Percentiles rank a stretch among this genome's conserved stretches.
These are phyloP conservation scores for Drosophila mulleri DNA, from an alignment of 2,888 invertebrate species.

Conservation along the genomic window DNA sequence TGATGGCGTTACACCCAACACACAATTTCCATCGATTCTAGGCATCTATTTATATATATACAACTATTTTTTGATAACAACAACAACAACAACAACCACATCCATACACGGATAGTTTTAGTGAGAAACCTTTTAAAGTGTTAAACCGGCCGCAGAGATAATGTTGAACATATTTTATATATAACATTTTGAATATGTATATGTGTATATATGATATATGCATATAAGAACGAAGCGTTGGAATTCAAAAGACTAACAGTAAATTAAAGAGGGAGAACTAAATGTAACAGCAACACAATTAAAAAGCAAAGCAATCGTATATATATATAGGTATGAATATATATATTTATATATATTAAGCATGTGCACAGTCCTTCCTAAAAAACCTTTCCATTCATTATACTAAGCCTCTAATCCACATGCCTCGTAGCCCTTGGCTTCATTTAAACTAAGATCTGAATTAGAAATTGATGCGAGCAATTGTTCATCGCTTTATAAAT, in stretches of 20 bases:
- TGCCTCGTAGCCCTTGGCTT: slow-evolving; percentile 68
- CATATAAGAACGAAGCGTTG: slow-evolving; percentile 55
- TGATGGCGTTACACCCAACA: slow-evolving; percentile 73
- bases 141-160: slow-evolving; percentile 49
- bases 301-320: slow-evolving; percentile 22
- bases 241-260: slow-evolving; percentile 80
- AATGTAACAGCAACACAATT: slow-evolving; percentile 7
- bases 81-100: slow-evolving; percentile 1
- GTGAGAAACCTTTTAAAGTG: slow-evolving; percentile 68
- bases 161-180: slow-evolving; percentile 76
- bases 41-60: slow-evolving; percentile 44
- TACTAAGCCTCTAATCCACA: slow-evolving; percentile 44
- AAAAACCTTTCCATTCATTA: slow-evolving; percentile 45
- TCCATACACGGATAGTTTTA: slow-evolving; percentile 44
- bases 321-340: slow-evolving; percentile 14
- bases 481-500: slow-evolving; percentile 1
- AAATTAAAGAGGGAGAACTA: slow-evolving; percentile 59
- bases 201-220: slow-evolving; percentile 53
- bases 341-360: slow-evolving; percentile 6
- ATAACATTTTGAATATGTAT: slow-evolving; percentile 63
- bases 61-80: slow-evolving; percentile 60
- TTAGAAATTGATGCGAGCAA: slow-evolving; percentile 6
- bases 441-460: slow-evolving; percentile 22
- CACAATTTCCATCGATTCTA: slow-evolving; percentile 38
- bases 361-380: slow-evolving; percentile 56